Conservation (phyloP, 35 echinoderm and acorn worm species). For the Antedon bifida region DNA sequence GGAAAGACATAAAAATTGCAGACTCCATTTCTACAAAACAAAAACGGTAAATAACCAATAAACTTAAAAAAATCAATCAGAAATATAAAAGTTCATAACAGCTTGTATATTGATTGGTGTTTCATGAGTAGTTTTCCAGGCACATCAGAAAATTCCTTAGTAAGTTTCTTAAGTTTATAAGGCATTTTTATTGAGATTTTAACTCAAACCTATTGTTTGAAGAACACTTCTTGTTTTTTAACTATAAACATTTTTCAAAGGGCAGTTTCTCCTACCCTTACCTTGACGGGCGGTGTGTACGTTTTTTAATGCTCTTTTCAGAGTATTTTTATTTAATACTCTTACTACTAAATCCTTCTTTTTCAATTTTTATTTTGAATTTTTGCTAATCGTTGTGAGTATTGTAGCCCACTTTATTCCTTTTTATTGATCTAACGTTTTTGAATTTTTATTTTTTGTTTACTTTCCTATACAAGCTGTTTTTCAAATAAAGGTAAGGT, state of each 20-base stretch:
- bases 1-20: no score
- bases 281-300: constrained; percentile 97
- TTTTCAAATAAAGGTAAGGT: constrained; percentile 48
- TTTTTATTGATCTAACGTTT: constrained; percentile 67
- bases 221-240: constrained; percentile 34
- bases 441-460: background rate
- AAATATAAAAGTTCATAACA: no score
- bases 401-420: constrained; percentile 68
- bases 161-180: no score
- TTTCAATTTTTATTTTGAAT: constrained; percentile 9
- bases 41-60: no score
- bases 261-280: constrained; percentile 67
- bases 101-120: no score
- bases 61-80: no score
- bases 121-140: no score
- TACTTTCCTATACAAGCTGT: constrained; percentile 70
- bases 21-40: no score
- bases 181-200: constrained; percentile 18
- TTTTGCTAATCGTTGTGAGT: background rate
- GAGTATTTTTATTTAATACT: background rate
- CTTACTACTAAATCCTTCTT: constrained; percentile 83
- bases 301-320: constrained; percentile 54
- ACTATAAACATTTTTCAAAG: constrained; percentile 42
- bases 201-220: constrained; percentile 36
- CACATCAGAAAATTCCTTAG: no score